phyloP scores from a whole-genome alignment of 2,113 vertebrate genomes.

The Tragelaphus buxtoni region DNA sequence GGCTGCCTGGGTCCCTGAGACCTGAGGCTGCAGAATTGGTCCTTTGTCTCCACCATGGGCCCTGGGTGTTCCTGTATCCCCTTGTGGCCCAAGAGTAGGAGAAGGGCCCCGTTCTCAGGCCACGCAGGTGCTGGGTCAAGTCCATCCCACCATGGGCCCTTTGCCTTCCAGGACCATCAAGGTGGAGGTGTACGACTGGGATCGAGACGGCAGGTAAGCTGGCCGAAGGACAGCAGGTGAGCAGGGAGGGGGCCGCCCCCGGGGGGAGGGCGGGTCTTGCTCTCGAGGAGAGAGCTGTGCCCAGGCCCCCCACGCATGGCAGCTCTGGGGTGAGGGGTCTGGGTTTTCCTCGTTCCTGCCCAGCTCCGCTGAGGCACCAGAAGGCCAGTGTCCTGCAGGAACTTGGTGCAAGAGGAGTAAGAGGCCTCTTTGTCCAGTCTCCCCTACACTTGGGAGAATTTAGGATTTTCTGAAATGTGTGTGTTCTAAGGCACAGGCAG shows the following conservation, averaged over 20 bases:
- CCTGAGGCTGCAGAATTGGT: background rate
- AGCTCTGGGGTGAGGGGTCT: background rate
- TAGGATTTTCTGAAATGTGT: background rate
- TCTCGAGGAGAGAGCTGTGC: background rate
- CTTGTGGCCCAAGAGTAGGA: background rate
- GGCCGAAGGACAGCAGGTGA: background rate
- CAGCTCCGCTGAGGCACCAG: background rate
- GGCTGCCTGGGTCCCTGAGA: background rate
- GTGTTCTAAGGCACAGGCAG: background rate
- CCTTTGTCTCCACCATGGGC: background rate
- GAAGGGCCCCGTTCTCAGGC: background rate
- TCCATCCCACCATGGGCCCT: background rate
- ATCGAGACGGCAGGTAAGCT: slow-evolving; percentile 92
- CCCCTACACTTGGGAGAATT: background rate
- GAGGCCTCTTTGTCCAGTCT: background rate
- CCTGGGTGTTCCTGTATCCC: accelerated
- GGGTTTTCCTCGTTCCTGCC: background rate
- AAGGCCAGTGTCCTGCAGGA: background rate
- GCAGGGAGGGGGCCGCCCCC: background rate
- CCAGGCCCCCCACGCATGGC: accelerated
- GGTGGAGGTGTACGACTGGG: slow-evolving; percentile 97
- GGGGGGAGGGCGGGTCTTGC: background rate
- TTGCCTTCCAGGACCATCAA: slow-evolving; percentile 90
- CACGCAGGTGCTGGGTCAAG: accelerated
- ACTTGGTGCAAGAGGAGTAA: accelerated